Percentiles rank a stretch among this genome's conserved stretches.
Conservation (phyloP, 2,113 vertebrate genomes). For the Mormyrus iriodes region DNA sequence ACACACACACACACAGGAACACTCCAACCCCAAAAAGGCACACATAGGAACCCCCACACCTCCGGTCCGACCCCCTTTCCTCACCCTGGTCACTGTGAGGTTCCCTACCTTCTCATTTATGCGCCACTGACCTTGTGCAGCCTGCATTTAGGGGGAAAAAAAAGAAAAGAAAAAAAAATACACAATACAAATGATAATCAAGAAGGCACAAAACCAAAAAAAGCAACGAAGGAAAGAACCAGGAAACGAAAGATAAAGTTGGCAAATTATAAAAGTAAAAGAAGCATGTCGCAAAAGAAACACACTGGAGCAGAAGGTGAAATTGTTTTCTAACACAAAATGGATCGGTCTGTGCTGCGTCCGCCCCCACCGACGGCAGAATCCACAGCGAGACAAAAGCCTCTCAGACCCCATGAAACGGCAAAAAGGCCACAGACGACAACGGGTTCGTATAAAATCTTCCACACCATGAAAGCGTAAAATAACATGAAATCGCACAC, state of each 20-base stretch:
- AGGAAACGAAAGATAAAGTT: constrained; percentile 15
- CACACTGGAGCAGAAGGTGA: neutral
- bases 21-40: constrained; percentile 39
- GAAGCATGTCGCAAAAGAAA: neutral
- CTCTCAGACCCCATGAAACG: neutral
- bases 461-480: neutral
- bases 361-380: neutral
- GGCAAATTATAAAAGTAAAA: constrained; percentile 10
- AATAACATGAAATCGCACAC: neutral
- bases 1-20: constrained; percentile 29
- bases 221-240: neutral
- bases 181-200: constrained; percentile 16
- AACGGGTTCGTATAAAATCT: neutral
- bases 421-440: neutral
- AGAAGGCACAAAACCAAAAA: constrained; percentile 28
- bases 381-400: neutral
- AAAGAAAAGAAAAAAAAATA: constrained; percentile 27
- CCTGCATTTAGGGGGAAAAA: constrained; percentile 49
- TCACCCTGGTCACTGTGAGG: constrained; percentile 61
- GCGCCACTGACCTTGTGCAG: constrained; percentile 66
- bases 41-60: constrained; percentile 24
- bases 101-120: constrained; percentile 69
- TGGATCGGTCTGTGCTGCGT: neutral
- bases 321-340: neutral
- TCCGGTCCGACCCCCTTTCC: constrained; percentile 38